Evolutionary conservation across 1,140 invertebrate genomes (phyloP).

Genomic region (Holotrichia oblita): DNA sequence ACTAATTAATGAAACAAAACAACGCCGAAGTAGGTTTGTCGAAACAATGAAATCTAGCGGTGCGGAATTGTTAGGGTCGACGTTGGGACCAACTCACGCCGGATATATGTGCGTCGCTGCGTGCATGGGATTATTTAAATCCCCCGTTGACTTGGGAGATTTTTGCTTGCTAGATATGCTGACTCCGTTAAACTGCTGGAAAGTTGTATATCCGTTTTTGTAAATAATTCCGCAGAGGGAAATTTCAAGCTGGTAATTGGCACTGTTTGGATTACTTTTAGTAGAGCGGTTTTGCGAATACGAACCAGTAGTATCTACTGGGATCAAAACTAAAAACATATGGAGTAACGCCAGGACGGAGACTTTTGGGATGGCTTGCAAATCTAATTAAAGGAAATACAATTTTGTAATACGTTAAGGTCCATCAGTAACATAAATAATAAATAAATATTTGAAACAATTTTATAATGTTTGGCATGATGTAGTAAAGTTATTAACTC

Average conservation of each 20-base stretch:
- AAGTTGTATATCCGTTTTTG: constrained; percentile 30
- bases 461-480: too few relatives aligned
- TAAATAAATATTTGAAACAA: too few relatives aligned
- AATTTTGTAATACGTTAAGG: too few relatives aligned
- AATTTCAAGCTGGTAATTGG: constrained; percentile 10
- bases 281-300: neutral
- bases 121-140: constrained; percentile 22
- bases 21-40: neutral
- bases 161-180: constrained; percentile 6
- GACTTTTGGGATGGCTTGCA: neutral
- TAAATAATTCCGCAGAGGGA: constrained; percentile 26
- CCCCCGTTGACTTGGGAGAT: constrained; percentile 26
- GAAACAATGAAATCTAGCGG: constrained; percentile 6
- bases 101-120: neutral
- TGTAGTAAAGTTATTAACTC: too few relatives aligned
- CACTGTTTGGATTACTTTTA: constrained; percentile 10
- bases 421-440: too few relatives aligned
- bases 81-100: neutral
- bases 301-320: neutral
- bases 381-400: neutral
- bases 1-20: constrained; percentile 15
- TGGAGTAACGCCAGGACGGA: neutral
- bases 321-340: neutral
- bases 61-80: constrained; percentile 19
- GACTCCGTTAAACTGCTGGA: constrained; percentile 29